These are phyloP conservation scores for Scatophagus argus DNA, from an alignment of 2,113 vertebrate genomes.

Conservation along the genomic window DNA sequence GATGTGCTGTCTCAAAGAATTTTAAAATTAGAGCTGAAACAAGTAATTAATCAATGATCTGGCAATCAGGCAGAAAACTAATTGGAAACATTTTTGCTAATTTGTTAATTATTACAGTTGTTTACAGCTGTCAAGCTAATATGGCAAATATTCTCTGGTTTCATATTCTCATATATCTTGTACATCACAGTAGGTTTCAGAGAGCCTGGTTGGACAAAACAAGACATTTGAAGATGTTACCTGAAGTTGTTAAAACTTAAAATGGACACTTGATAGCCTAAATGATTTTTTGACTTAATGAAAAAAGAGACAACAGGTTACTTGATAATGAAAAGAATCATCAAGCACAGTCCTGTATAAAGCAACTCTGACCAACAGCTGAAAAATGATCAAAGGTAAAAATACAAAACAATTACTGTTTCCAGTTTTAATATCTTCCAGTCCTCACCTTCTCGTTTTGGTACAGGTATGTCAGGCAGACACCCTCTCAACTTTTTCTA, in stretches of 20 bases:
- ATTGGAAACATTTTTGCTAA: no score
- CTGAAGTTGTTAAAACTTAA: background rate
- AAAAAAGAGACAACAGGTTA: background rate
- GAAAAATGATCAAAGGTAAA: background rate
- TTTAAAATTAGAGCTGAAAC: background rate
- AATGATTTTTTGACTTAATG: background rate
- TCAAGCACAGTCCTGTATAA: background rate
- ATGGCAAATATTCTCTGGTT: background rate
- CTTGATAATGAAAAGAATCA: background rate
- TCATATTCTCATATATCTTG: background rate
- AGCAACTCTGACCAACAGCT: background rate
- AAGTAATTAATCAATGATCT: background rate
- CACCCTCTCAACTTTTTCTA: no score
- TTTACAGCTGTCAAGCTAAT: no score
- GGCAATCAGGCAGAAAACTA: no score
- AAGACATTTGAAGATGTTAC: background rate
- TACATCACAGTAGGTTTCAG: no score
- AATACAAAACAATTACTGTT: background rate
- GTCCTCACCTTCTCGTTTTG: no score
- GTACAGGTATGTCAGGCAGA: no score
- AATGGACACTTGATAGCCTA: background rate
- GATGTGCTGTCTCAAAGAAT: no score
- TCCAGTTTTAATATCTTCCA: no score
- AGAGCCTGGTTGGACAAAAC: background rate
- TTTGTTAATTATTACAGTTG: no score